Evolutionary conservation across 2,113 vertebrate species (phyloP), one percentile per base, ranked within the genome.

Genomic region (Daboia siamensis): DNA sequence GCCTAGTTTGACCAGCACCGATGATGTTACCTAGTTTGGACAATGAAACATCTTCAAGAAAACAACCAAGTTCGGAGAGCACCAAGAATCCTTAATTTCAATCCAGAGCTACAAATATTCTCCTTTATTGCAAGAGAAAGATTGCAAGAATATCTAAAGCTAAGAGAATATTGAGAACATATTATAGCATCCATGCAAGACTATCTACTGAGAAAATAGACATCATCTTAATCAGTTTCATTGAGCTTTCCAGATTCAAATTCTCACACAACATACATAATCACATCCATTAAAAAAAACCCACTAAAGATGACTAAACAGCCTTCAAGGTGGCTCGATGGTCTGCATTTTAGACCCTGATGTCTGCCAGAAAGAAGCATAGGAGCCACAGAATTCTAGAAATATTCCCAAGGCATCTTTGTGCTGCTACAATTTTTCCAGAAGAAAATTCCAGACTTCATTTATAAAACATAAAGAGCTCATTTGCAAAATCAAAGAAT

Each of bases 391-490:
- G 10, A 85, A 52, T 61, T 90, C 29, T 23, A 86, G 23, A 39
- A 44, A 89, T 29, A 48, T 24, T 21, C 64, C 26, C 51, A 56
- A 56, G 54, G 39, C 29, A 24, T 33, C 20, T 59, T 88, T 39
- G 46, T 44, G 56, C 23, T 59, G 7, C 44, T 59, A 29, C 69
- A 92, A 48, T 5, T 7, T 57, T 54, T 51, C 39, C 33, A 92
- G 56, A 85, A 84, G 87, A 85, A 85, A 84, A 85, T 84, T 89
- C 74, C 55, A 85, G 44, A 15, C 20, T 20, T 46, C 44, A 33
- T 52, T 84, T 89, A 61, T 61, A 74, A 92, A 87, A 89, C 84
- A 52, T 39, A 92, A 61, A 93, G 54, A 86, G 46, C n/a, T 86
- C 89, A 86, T 88, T 90, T 39, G 55, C 88, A 90, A 90, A 93